phyloP scores from a whole-genome alignment of 1,140 invertebrate species.

The Augochlora pura region DNA sequence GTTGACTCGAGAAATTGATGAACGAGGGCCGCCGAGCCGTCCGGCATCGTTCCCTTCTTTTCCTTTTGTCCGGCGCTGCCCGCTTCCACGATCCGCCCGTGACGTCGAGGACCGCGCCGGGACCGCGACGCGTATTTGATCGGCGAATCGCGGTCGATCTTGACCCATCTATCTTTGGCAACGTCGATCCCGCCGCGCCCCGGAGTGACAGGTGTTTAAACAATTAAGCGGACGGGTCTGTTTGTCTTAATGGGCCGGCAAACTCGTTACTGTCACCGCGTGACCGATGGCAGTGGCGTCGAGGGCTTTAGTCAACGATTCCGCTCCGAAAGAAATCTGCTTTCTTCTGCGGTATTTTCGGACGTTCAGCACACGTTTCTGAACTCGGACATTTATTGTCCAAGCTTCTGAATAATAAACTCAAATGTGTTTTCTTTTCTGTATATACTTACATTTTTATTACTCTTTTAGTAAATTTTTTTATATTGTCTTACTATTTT shows the following conservation, averaged over 20 bases:
- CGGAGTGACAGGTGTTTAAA: slow-evolving; percentile 42
- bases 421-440: no score
- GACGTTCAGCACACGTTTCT: no score
- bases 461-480: no score
- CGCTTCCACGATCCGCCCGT: background rate
- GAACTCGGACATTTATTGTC: no score
- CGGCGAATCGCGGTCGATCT: slow-evolving; percentile 17
- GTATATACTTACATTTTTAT: no score
- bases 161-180: background rate
- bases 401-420: no score
- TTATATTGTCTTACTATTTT: no score
- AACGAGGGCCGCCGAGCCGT: background rate
- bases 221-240: slow-evolving; percentile 6
- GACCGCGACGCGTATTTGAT: slow-evolving; percentile 8
- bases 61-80: background rate
- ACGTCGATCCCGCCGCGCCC: slow-evolving; percentile 32
- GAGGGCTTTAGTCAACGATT: background rate
- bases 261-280: background rate
- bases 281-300: background rate
- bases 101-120: background rate
- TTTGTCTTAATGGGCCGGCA: background rate
- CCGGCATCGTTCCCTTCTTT: background rate
- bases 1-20: slow-evolving; percentile 58
- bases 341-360: no score
- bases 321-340: background rate